These are phyloP conservation scores for Craterocephalus amniculus DNA, from an alignment of 2,797 vertebrate species.

Conservation along the genomic window DNA sequence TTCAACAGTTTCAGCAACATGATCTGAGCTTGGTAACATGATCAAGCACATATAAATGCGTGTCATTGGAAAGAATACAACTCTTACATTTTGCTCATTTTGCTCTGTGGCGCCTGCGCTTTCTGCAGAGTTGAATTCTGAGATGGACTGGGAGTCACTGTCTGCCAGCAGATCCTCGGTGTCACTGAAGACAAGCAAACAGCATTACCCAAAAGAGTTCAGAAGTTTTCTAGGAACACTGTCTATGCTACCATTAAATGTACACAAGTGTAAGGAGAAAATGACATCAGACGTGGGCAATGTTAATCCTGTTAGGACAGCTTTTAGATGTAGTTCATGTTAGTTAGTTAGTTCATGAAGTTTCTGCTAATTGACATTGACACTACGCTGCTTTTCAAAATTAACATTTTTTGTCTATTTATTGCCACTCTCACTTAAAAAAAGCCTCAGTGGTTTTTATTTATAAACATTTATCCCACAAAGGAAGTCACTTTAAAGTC, in stretches of 20 bases:
- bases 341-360: neutral
- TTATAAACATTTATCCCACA: slow-evolving; percentile 2
- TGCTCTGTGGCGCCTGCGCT: slow-evolving; percentile 59
- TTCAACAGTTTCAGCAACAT: neutral
- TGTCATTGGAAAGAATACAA: slow-evolving; percentile 1
- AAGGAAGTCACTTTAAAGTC: neutral
- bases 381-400: neutral
- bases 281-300: neutral
- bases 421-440: neutral
- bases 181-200: slow-evolving; percentile 57
- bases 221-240: slow-evolving; percentile 6
- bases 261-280: neutral
- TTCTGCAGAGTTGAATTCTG: slow-evolving; percentile 56
- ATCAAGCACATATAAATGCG: neutral
- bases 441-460: neutral
- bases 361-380: neutral
- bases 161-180: slow-evolving; percentile 77
- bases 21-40: neutral
- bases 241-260: neutral
- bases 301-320: neutral
- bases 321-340: neutral
- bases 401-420: neutral
- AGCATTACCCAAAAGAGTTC: neutral
- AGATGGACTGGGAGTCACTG: slow-evolving; percentile 57
- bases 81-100: slow-evolving; percentile 73